A percentile compares a stretch with the other conserved stretches of the same genome.
Conservation (phyloP, 2,113 vertebrate genomes). For the Donacobius atricapilla region DNA sequence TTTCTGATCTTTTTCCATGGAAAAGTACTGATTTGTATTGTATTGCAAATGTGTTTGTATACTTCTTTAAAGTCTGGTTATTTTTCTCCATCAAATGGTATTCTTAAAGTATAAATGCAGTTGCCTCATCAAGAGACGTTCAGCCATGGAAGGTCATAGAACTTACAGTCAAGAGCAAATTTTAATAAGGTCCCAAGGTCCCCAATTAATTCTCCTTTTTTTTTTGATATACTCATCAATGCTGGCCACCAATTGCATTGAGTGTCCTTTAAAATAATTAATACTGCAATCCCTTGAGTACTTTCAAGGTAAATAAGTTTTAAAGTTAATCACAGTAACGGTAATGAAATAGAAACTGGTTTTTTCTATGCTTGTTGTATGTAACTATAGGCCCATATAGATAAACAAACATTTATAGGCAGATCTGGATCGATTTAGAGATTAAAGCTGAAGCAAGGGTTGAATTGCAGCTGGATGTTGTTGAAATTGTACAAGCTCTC, state of each 20-base stretch:
- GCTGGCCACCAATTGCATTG: slow-evolving; percentile 42
- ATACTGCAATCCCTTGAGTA: slow-evolving; percentile 38
- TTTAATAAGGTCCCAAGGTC: slow-evolving; percentile 67
- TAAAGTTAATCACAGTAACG: not conserved
- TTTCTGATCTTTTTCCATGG: not conserved
- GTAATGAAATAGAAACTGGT: not conserved
- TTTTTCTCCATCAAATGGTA: not conserved
- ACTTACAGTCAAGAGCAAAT: slow-evolving; percentile 34
- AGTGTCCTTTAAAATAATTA: slow-evolving; percentile 61
- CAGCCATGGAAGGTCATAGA: slow-evolving; percentile 17
- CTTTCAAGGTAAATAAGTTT: slow-evolving; percentile 58
- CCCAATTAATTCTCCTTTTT: slow-evolving; percentile 60
- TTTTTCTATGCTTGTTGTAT: not conserved
- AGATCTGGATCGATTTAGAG: slow-evolving; percentile 12
- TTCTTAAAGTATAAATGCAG: not conserved
- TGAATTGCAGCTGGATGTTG: slow-evolving; percentile 58
- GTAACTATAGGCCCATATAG: not conserved
- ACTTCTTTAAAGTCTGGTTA: not conserved
- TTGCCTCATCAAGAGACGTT: not conserved
- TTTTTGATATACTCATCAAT: slow-evolving; percentile 25
- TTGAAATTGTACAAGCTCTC: slow-evolving; percentile 47
- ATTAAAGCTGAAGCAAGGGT: slow-evolving; percentile 40
- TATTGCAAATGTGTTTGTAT: not conserved
- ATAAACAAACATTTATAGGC: slow-evolving; percentile 21
- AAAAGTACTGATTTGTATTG: not conserved